Base-by-base conservation (phyloP, 2,797 vertebrate species). In the Craterocephalus amniculus region DNA sequence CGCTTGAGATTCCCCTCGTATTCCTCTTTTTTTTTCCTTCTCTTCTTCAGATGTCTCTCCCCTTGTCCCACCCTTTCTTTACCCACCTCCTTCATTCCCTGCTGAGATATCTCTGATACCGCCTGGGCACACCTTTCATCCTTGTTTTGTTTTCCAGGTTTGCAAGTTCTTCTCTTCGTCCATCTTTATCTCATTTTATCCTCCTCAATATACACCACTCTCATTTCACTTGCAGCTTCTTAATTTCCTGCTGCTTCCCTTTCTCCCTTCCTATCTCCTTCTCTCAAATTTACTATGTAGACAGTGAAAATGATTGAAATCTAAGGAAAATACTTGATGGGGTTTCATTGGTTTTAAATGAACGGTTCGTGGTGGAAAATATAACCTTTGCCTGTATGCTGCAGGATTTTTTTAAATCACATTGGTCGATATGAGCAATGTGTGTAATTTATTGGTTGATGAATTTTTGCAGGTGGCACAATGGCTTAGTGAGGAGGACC, bases 1-100 rank as follows among this genome's bases (percentile, higher is more conserved):
- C 36, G 71, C 78, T 87, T 85, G 80, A 88, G 86, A 87, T 84
- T 87, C 87, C 76, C 78, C 69, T 81, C 73, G 24, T 82, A 67
- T 74, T 80, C 63, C 55, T 72, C 27, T 43, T 43, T 34, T 54
- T 58, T 31, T 52, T 32, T 52, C 26, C 18, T 16, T 48, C 59
- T 62, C 36, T 48, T 68, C 54, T 36, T 48, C 57, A 49, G 6
- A 54, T 24, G 6, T 61, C 49, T 78, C 74, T 66, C 45, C 59
- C 55, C 49, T 54, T 72, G 74, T 81, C 63, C 74, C 57, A 11
- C 61, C 61, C 72, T 51, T 24, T 40, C 57, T 55, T 35, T 35
- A 11, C 36, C 14, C 10, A 2, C 1, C 57, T 24, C 35, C 40
- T 24, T 40, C 43, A 34, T 22, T 40, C 49, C 62, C 45, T 40